These are phyloP conservation scores for Beris chalybata DNA, from an alignment of 2,888 invertebrate species.

Conservation along the genomic window DNA sequence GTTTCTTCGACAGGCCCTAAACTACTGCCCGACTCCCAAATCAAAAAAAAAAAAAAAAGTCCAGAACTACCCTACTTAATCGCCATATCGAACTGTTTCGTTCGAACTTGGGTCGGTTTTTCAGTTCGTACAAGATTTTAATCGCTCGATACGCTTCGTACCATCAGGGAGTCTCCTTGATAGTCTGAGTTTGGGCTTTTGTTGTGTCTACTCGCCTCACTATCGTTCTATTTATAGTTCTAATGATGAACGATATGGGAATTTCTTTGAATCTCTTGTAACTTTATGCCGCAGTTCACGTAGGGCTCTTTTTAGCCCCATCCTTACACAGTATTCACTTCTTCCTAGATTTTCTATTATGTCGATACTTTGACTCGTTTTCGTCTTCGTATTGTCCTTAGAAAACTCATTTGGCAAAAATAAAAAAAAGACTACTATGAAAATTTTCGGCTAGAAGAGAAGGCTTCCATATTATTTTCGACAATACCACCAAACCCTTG, in stretches of 20 bases:
- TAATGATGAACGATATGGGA: conserved; percentile 4
- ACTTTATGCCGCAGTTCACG: conserved; percentile 6
- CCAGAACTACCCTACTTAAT: too few relatives aligned
- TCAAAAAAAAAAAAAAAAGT: too few relatives aligned
- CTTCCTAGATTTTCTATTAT: conserved; percentile 1
- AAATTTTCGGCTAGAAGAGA: too few relatives aligned
- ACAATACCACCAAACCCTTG: background rate
- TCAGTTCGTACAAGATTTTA: conserved; percentile 4
- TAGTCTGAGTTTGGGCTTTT: conserved; percentile 17
- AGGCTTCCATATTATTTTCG: too few relatives aligned
- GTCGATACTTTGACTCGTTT: conserved; percentile 7
- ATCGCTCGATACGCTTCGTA: conserved; percentile 20
- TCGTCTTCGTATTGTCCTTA: conserved; percentile 21
- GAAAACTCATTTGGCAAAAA: too few relatives aligned
- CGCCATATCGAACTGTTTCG: too few relatives aligned
- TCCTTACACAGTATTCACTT: background rate
- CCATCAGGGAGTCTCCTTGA: background rate
- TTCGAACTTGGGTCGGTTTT: too few relatives aligned
- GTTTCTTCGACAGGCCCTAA: background rate
- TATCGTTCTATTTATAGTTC: conserved; percentile 25
- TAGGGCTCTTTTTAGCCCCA: background rate
- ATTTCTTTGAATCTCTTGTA: conserved; percentile 2
- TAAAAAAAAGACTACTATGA: too few relatives aligned
- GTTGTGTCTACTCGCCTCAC: conserved; percentile 19
- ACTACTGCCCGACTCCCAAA: too few relatives aligned